phyloP scores from a whole-genome alignment of 2,797 vertebrate genomes.

The Hirundo rustica region DNA sequence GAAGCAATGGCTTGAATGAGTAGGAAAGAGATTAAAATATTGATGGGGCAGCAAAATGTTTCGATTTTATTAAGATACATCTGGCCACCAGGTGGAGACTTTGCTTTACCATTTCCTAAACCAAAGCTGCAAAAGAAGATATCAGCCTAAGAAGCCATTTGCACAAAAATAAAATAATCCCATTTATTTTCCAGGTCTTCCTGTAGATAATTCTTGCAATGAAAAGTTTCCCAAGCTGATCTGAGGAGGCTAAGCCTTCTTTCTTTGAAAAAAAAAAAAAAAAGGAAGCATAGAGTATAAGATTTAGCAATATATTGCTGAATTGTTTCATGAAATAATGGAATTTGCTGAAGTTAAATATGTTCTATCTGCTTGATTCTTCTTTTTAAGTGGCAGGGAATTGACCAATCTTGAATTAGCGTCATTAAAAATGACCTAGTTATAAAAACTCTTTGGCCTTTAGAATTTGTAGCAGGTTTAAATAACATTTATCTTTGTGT shows the following conservation, averaged over 20 bases:
- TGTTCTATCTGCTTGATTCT: not conserved
- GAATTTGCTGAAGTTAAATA: slow-evolving; percentile 3
- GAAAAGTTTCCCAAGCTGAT: slow-evolving; percentile 26
- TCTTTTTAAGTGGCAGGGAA: slow-evolving; percentile 14
- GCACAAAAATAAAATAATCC: slow-evolving; percentile 40
- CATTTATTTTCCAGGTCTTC: slow-evolving; percentile 37
- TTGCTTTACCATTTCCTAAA: slow-evolving; percentile 56
- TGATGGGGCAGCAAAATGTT: not conserved
- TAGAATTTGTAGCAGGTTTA: slow-evolving; percentile 26
- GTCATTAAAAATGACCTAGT: slow-evolving; percentile 48
- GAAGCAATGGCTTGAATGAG: not conserved
- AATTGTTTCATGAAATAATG: slow-evolving; percentile 35
- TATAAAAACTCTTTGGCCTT: slow-evolving; percentile 25
- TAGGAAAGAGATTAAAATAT: not conserved
- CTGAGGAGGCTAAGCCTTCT: not conserved
- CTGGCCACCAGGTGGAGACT: slow-evolving; percentile 69
- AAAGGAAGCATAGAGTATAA: not conserved
- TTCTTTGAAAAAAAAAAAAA: not conserved
- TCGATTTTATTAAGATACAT: not conserved
- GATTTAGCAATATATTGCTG: not conserved
- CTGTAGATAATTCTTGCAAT: slow-evolving; percentile 34
- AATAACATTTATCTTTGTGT: slow-evolving; percentile 37
- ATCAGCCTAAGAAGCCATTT: slow-evolving; percentile 22
- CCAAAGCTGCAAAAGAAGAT: not conserved
- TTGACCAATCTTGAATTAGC: slow-evolving; percentile 14